These are phyloP conservation scores for Scyliorhinus canicula DNA, from an alignment of 2,797 vertebrate genomes.

Conservation along the genomic window DNA sequence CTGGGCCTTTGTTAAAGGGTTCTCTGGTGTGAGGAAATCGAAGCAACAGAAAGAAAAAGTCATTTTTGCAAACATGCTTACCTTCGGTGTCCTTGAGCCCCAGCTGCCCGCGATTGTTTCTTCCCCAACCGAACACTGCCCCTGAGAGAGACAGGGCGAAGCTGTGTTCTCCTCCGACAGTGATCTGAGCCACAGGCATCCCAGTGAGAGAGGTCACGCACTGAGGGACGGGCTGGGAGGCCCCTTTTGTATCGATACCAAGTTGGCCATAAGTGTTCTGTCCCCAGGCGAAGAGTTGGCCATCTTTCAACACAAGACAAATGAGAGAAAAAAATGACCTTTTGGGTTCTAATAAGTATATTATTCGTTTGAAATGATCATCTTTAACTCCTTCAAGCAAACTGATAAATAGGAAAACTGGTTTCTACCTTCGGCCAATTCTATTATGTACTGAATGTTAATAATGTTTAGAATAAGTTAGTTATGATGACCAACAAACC, in stretches of 20 bases:
- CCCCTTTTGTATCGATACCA: conserved; percentile 39
- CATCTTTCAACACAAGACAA: conserved; percentile 39
- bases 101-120: conserved; percentile 44
- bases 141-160: conserved; percentile 47
- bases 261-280: conserved; percentile 45
- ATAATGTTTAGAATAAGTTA: background rate
- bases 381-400: background rate
- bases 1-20: background rate
- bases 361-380: background rate
- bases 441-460: background rate
- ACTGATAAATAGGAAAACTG: background rate
- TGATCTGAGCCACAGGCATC: conserved; percentile 45
- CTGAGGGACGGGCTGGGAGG: conserved; percentile 29
- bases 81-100: conserved; percentile 39
- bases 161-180: conserved; percentile 46
- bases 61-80: background rate
- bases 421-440: background rate
- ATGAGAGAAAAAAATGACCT: background rate
- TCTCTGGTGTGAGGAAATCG: too few species aligned
- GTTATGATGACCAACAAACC: background rate
- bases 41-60: background rate
- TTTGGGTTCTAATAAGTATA: background rate
- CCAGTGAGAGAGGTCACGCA: conserved; percentile 42
- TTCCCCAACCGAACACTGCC: conserved; percentile 47
- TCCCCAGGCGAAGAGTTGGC: conserved; percentile 47